These are phyloP conservation scores for Osmoderma eremita DNA, from an alignment of 2,888 invertebrate species.

Conservation along the genomic window DNA sequence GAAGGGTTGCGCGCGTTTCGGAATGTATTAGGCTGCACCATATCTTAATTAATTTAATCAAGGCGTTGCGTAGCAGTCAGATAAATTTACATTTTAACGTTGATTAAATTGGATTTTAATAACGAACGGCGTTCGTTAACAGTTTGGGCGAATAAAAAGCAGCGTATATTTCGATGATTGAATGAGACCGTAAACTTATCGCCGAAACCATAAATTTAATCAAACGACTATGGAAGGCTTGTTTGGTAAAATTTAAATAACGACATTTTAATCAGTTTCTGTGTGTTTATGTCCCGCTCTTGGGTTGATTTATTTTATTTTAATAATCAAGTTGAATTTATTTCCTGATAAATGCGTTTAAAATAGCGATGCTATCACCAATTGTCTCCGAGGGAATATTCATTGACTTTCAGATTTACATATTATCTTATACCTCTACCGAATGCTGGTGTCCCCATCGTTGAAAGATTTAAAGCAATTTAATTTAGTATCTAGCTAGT, in stretches of 20 bases:
- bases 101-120: conserved; percentile 40
- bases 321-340: conserved; percentile 27
- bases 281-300: conserved; percentile 17
- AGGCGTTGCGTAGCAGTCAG: conserved; percentile 32
- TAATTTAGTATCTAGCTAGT: neutral
- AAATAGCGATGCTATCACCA: conserved; percentile 6
- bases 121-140: conserved; percentile 19
- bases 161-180: conserved; percentile 29
- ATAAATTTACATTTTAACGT: conserved; percentile 40
- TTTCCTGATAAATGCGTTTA: conserved; percentile 23
- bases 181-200: conserved; percentile 40
- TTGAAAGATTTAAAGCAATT: conserved; percentile 10
- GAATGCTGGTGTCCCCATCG: neutral
- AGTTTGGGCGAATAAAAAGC: conserved; percentile 27
- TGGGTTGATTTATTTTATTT: conserved; percentile 30
- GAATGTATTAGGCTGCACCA: conserved; percentile 39
- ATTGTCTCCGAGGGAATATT: conserved; percentile 15
- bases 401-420: neutral
- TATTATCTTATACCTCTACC: conserved; percentile 20
- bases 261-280: conserved; percentile 27
- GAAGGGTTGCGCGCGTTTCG: conserved; percentile 33
- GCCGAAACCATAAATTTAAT: conserved; percentile 43
- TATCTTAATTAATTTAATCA: conserved; percentile 45
- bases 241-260: conserved; percentile 39
- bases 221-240: conserved; percentile 39